phyloP scores from a whole-genome alignment of 2,113 vertebrate species.

The Orycteropus afer region DNA sequence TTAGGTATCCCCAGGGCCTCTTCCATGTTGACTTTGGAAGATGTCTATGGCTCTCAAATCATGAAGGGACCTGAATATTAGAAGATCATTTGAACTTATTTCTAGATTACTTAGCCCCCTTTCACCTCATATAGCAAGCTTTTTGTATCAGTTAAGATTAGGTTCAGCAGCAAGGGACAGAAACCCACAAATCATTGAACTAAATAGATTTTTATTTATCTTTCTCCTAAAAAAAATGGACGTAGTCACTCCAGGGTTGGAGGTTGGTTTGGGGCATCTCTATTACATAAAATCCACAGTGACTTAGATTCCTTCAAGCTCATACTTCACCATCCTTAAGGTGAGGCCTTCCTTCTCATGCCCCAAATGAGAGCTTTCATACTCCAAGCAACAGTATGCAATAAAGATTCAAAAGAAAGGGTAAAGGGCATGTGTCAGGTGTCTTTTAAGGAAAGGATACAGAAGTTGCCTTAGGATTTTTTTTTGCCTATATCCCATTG shows the following conservation, averaged over 20 bases:
- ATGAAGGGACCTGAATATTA: background rate
- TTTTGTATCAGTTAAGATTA: background rate
- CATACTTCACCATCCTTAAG: background rate
- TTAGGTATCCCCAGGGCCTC: background rate
- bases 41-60: background rate
- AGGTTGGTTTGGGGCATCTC: too few relatives aligned
- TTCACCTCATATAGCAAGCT: background rate
- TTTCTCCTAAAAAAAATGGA: background rate
- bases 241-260: background rate
- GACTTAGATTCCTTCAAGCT: background rate
- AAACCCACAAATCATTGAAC: background rate
- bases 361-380: background rate
- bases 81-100: background rate
- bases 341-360: background rate
- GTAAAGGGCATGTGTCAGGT: accelerated
- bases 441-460: background rate
- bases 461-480: background rate
- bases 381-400: background rate
- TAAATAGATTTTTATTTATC: background rate
- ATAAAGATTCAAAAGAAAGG: background rate
- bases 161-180: background rate
- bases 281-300: background rate
- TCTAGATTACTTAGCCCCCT: background rate
- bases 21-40: background rate
- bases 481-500: background rate